A percentile compares a stretch with the other conserved stretches of the same genome.
Evolutionary conservation across 2,888 invertebrate genomes (phyloP).

Genomic region (Conus canariensis): DNA sequence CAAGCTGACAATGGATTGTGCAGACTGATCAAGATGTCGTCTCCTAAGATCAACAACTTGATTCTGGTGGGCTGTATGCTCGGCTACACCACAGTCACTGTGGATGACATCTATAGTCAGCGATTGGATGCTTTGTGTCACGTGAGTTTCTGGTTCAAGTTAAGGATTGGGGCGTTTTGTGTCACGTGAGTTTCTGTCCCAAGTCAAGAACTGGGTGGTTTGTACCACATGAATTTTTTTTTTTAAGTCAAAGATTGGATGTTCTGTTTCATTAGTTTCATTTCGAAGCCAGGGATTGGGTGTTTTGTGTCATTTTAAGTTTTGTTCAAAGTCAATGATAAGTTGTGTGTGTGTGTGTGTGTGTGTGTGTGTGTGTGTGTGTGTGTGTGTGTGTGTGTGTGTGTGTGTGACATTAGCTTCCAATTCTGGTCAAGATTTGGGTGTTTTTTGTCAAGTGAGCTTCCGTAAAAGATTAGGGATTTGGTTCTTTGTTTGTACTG

Average conservation of each 20-base stretch:
- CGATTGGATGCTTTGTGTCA: conserved; percentile 31
- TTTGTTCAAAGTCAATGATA: too few species aligned
- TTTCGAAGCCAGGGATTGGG: too few species aligned
- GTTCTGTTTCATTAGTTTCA: too few species aligned
- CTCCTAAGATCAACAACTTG: conserved; percentile 71
- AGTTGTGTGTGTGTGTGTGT: too few species aligned
- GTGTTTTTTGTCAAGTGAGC: not conserved
- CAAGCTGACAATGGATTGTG: not conserved
- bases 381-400: not conserved
- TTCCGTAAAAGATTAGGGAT: too few species aligned
- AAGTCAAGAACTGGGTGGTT: too few species aligned
- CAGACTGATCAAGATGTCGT: conserved; percentile 72
- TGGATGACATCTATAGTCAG: conserved; percentile 49
- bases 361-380: not conserved
- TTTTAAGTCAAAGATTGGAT: too few species aligned
- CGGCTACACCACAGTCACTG: conserved; percentile 61
- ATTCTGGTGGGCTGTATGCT: conserved; percentile 66
- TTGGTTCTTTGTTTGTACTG: too few species aligned
- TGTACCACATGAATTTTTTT: too few species aligned
- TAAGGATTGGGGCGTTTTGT: not conserved
- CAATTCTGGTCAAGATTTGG: not conserved
- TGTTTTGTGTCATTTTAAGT: too few species aligned
- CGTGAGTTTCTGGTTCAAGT: conserved; percentile 37
- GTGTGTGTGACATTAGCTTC: not conserved
- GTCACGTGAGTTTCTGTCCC: not conserved